Evolutionary conservation across 2,888 invertebrate species (phyloP), one percentile per base, ranked within the genome.

Genomic region (Arge pagana): DNA sequence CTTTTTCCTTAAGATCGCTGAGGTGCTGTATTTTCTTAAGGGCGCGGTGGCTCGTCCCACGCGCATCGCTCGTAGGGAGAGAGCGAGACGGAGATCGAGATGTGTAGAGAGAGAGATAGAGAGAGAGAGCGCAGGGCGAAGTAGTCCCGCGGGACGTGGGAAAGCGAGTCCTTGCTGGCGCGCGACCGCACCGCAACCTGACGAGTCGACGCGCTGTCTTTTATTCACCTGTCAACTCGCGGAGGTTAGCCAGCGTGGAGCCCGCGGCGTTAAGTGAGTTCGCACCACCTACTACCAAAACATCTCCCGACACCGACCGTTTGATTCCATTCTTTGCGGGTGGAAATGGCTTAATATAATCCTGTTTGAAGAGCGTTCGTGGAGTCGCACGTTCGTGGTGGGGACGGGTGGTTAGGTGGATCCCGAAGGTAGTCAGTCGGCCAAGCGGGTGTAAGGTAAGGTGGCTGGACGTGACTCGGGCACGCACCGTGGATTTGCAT

Each of bases 261-360:
- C 19, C 23, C 18, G 11, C n/a, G 28, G 13, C 8, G n/a, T 11
- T 31, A 33, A 45, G 33, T 33, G 11, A 33, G 45, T 45, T 45
- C 45, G 24, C 33, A 45, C 62, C 61, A 66, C 68, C 74, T 73
- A n/a, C n/a, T n/a, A 74, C 73, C 75, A 74, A 75, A 75, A 74
- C 72, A 75, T 68, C 68, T 68, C 66, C n/a, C 65, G 64, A 68
- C 65, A 65, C 68, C 64, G 65, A 67, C 66, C 68, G 71, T 72
- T 74, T 73, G 73, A 74, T 72, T 73, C 70, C 63, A 74, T 74
- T 74, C 71, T 71, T 66, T 65, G 62, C 52, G 59, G 55, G 64
- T 66, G n/a, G 70, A 70, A 72, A 74, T 70, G 72, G 74, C 74
- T 75, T 72, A 74, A 73, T 75, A 75, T 76, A 76, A 76, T 76